These are phyloP conservation scores for Gracilinanus agilis DNA, from an alignment of 2,113 vertebrate species.

Conservation along the genomic window DNA sequence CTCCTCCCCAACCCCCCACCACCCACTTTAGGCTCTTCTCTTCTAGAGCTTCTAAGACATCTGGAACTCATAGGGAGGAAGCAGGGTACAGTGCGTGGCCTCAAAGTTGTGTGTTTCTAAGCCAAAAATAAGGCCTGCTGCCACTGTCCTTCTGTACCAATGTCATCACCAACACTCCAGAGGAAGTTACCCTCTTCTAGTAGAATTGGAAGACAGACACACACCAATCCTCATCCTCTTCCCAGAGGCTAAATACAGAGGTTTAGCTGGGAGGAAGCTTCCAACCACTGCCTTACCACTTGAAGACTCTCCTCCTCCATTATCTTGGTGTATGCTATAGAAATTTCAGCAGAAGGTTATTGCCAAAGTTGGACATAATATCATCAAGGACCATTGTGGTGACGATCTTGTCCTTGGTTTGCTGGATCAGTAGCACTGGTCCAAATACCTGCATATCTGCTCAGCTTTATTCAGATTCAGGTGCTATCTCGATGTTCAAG, in stretches of 20 bases:
- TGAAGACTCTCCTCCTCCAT: slow-evolving; percentile 90
- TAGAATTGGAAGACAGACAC: slow-evolving; percentile 92
- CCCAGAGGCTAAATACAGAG: slow-evolving; percentile 88
- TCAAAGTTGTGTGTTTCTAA: slow-evolving; percentile 93
- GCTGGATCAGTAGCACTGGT: slow-evolving; percentile 91
- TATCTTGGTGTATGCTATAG: slow-evolving; percentile 93
- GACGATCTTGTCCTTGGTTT: slow-evolving; percentile 96
- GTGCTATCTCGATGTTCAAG: slow-evolving; percentile 92
- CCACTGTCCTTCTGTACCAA: slow-evolving; percentile 87
- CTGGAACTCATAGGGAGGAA: slow-evolving; percentile 89
- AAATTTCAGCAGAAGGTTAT: slow-evolving; percentile 90
- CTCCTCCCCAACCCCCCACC: neutral
- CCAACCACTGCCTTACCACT: slow-evolving; percentile 89
- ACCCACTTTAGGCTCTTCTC: neutral
- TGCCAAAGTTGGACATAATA: slow-evolving; percentile 93
- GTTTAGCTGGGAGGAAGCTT: slow-evolving; percentile 87
- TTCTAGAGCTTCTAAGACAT: slow-evolving; percentile 89
- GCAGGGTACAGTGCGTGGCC: slow-evolving; percentile 92
- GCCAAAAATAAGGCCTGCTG: slow-evolving; percentile 94
- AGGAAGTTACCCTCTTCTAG: slow-evolving; percentile 88
- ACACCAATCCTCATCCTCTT: slow-evolving; percentile 95
- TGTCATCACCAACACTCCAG: slow-evolving; percentile 94
- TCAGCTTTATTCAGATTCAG: slow-evolving; percentile 94
- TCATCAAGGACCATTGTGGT: slow-evolving; percentile 92
- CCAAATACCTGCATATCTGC: slow-evolving; percentile 95